Conservation (phyloP, 2,797 vertebrate species). For the Chrysocyon brachyurus region DNA sequence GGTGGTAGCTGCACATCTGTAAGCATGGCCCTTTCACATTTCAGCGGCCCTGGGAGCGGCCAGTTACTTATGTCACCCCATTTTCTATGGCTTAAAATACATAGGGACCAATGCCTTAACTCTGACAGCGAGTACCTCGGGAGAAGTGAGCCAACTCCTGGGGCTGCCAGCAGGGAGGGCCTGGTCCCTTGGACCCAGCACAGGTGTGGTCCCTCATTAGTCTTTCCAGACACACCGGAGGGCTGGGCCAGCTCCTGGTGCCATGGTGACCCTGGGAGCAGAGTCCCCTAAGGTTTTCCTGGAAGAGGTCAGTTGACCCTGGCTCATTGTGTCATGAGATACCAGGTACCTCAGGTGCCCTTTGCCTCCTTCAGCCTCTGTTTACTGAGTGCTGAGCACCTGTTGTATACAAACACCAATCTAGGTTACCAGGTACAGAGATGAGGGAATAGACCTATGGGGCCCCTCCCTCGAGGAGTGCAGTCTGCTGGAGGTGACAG, state of each 20-base stretch:
- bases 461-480: not conserved
- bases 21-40: accelerated
- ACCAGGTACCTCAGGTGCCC: too few relatives aligned
- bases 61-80: not conserved
- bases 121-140: not conserved
- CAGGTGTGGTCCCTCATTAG: not conserved
- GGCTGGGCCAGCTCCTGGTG: not conserved
- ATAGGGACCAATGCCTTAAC: not conserved
- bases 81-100: constrained; percentile 20
- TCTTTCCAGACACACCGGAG: not conserved
- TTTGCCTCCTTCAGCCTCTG: constrained; percentile 26
- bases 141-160: not conserved
- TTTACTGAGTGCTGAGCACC: not conserved
- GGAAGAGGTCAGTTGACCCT: not conserved
- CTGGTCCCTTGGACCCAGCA: not conserved
- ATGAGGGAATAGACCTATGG: not conserved
- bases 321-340: not conserved
- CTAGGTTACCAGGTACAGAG: not conserved
- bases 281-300: not conserved
- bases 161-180: not conserved
- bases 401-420: not conserved
- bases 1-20: not conserved
- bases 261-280: accelerated
- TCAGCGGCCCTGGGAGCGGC: not conserved
- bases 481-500: not conserved